Evolutionary conservation across 2,888 invertebrate genomes (phyloP).

Genomic region (Agrenia bidenticulata): DNA sequence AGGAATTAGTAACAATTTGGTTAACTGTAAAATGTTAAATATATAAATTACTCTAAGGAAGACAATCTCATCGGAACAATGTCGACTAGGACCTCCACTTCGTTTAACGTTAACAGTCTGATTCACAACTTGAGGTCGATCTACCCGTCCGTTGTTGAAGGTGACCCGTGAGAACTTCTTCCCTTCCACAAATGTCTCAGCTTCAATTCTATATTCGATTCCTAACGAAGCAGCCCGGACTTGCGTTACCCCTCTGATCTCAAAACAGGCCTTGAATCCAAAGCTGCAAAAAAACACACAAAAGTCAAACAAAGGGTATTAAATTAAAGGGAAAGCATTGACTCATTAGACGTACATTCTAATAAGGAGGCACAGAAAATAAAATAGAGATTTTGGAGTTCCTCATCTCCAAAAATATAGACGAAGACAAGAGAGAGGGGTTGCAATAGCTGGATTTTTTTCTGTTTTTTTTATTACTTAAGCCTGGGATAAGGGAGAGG

Average conservation of each 20-base stretch:
- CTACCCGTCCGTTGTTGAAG: slow-evolving; percentile 63
- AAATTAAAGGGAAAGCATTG: no score
- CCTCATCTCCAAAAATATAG: no score
- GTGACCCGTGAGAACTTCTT: slow-evolving; percentile 79
- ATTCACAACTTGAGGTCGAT: slow-evolving; percentile 55
- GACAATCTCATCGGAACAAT: slow-evolving; percentile 76
- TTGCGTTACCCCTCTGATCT: slow-evolving; percentile 57
- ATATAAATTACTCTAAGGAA: slow-evolving; percentile 69
- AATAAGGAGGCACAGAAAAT: neutral
- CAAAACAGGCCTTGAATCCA: slow-evolving; percentile 80
- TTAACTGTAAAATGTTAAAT: slow-evolving; percentile 15
- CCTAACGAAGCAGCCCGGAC: slow-evolving; percentile 55
- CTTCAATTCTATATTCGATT: slow-evolving; percentile 76
- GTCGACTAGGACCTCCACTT: slow-evolving; percentile 55
- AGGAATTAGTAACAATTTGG: slow-evolving; percentile 14
- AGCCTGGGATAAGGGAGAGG: no score
- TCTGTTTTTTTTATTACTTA: no score
- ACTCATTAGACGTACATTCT: neutral
- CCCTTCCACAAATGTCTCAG: slow-evolving; percentile 73
- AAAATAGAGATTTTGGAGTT: no score
- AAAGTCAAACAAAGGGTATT: neutral
- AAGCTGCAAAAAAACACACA: slow-evolving; percentile 60
- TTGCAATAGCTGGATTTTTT: no score
- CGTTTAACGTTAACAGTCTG: slow-evolving; percentile 53
- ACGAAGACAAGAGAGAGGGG: no score